Evolutionary conservation across 2,888 invertebrate genomes (phyloP).

Genomic region (Diarsia brunnea): DNA sequence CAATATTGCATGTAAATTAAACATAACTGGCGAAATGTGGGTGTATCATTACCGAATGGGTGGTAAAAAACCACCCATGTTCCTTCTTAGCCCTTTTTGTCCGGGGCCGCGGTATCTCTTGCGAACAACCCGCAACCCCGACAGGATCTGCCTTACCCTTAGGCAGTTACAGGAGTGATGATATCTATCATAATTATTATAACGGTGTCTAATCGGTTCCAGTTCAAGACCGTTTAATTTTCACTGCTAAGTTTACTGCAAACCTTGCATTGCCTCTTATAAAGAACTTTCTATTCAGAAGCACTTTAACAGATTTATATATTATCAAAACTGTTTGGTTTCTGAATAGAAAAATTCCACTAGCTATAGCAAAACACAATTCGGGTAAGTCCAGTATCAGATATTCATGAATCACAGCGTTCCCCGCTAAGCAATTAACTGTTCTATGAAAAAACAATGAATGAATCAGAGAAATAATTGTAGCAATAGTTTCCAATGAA

Average conservation of each 20-base stretch:
- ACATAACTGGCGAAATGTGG: neutral
- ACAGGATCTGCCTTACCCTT: neutral
- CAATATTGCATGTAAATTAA: neutral
- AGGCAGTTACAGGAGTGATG: neutral
- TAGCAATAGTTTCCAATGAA: slow-evolving; percentile 12
- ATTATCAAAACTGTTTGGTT: neutral
- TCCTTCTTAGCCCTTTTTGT: no score
- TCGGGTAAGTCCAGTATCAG: slow-evolving; percentile 24
- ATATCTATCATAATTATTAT: neutral
- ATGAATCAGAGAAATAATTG: slow-evolving; percentile 29
- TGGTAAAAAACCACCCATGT: no score
- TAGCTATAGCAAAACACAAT: neutral
- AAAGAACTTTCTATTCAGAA: no score
- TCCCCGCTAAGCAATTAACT: slow-evolving; percentile 3
- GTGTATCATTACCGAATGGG: no score
- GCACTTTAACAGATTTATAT: neutral
- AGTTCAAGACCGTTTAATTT: neutral
- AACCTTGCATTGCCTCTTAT: no score
- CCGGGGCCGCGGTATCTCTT: no score
- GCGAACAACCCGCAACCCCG: no score
- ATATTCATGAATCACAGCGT: slow-evolving; percentile 35
- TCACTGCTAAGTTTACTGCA: neutral
- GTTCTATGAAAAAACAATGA: slow-evolving; percentile 35
- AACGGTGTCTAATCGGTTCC: neutral
- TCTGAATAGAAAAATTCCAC: neutral